phyloP scores from a whole-genome alignment of 1,140 invertebrate species.

The Philaenus spumarius region DNA sequence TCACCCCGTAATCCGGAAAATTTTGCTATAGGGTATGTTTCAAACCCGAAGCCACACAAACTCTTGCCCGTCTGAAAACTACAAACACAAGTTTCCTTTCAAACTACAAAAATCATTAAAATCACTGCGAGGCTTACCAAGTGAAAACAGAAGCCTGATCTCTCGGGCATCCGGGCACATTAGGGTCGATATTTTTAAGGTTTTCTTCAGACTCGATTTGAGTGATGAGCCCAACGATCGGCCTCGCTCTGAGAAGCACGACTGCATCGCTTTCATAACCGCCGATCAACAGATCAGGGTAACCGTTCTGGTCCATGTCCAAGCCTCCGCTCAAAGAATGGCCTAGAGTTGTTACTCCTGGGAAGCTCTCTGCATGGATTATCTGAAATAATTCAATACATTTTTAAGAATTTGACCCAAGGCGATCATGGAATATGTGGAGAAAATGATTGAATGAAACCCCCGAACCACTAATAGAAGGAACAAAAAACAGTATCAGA shows the following conservation, averaged over 20 bases:
- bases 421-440: too few species aligned
- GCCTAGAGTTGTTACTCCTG: constrained; percentile 67
- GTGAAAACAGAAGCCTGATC: constrained; percentile 60
- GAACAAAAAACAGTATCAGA: too few species aligned
- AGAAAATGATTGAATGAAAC: too few species aligned
- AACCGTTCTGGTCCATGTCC: constrained; percentile 87
- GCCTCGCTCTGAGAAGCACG: constrained; percentile 65
- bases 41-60: not conserved
- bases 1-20: too few species aligned
- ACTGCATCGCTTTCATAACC: constrained; percentile 76
- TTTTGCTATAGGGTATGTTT: not conserved
- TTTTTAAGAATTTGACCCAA: too few species aligned
- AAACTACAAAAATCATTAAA: constrained; percentile 20
- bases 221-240: constrained; percentile 75
- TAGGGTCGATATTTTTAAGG: constrained; percentile 73
- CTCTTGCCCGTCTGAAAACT: constrained; percentile 7
- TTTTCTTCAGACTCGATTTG: constrained; percentile 53
- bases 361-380: constrained; percentile 46
- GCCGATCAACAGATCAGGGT: constrained; percentile 85
- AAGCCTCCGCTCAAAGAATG: constrained; percentile 82
- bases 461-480: too few species aligned
- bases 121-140: constrained; percentile 47
- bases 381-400: constrained; percentile 44
- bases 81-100: not conserved
- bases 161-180: constrained; percentile 57